Evolutionary conservation across 1,140 invertebrate genomes (phyloP).

Genomic region (Camponotus vicinus): DNA sequence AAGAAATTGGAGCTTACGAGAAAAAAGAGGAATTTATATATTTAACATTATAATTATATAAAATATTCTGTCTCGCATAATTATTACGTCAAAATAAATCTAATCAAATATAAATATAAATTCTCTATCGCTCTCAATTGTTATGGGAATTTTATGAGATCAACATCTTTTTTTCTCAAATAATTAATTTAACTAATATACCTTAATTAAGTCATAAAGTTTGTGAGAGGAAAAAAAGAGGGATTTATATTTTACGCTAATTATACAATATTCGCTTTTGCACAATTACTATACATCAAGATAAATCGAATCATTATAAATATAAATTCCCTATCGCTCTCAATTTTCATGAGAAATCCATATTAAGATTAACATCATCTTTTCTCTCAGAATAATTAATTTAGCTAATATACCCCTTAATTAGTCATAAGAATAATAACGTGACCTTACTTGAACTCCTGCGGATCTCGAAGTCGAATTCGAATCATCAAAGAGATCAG

Average conservation of each 20-base stretch:
- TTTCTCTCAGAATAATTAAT: not conserved
- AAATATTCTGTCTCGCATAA: not conserved
- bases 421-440: not conserved
- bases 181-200: not conserved
- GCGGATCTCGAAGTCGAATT: not conserved
- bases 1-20: not conserved
- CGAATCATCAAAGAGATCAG: no score
- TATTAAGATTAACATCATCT: not conserved
- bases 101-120: not conserved
- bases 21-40: not conserved
- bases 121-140: not conserved
- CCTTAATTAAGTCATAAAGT: not conserved
- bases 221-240: not conserved
- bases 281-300: not conserved
- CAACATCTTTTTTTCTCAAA: not conserved
- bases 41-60: not conserved
- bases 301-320: not conserved
- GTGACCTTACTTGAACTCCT: conserved; percentile 30
- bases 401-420: not conserved
- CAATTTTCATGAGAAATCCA: not conserved
- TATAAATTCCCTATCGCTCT: not conserved
- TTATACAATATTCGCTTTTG: not conserved
- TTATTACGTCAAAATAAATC: not conserved
- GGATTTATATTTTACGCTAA: conserved; percentile 21
- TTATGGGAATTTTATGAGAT: not conserved